Percentiles rank a stretch among this genome's conserved stretches.
Evolutionary conservation across 2,113 vertebrate species (phyloP).

Genomic region (Alexandromys fortis): DNA sequence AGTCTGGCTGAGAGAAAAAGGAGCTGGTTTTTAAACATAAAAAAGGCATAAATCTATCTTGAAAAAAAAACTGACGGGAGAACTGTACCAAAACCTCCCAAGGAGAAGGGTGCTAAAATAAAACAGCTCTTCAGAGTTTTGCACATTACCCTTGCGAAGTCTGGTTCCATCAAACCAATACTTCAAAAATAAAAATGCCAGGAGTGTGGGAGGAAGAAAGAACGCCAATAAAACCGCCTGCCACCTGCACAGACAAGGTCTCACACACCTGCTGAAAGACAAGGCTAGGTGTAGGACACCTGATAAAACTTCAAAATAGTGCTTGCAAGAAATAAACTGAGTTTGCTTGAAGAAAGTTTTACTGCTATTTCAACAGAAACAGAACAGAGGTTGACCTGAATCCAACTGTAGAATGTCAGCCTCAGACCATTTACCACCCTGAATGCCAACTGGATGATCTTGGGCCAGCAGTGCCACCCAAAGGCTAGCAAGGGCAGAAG

Average conservation of each 20-base stretch:
- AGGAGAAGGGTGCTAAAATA: neutral
- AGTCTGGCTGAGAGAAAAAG: constrained; percentile 28
- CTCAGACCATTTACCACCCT: neutral
- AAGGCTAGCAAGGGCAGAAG: constrained; percentile 57
- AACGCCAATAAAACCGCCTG: neutral
- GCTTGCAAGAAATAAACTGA: neutral
- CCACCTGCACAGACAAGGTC: neutral
- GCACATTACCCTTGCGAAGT: neutral
- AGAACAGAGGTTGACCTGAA: constrained; percentile 52
- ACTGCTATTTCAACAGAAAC: constrained; percentile 22
- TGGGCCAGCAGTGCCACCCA: constrained; percentile 70
- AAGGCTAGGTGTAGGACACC: neutral
- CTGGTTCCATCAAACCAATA: neutral
- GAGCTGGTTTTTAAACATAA: neutral
- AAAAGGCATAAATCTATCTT: constrained; percentile 12
- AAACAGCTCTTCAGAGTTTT: neutral
- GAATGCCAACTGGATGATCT: neutral
- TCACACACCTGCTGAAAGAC: neutral
- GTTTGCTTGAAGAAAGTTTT: constrained; percentile 13
- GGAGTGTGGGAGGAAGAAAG: neutral
- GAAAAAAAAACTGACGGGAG: neutral
- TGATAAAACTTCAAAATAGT: constrained; percentile 4
- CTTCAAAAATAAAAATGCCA: constrained; percentile 39
- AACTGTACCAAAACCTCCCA: neutral
- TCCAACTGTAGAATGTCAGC: neutral